Evolutionary conservation across 2,113 vertebrate genomes (phyloP), one percentile per base, ranked within the genome.

Genomic region (Callipepla californica): DNA sequence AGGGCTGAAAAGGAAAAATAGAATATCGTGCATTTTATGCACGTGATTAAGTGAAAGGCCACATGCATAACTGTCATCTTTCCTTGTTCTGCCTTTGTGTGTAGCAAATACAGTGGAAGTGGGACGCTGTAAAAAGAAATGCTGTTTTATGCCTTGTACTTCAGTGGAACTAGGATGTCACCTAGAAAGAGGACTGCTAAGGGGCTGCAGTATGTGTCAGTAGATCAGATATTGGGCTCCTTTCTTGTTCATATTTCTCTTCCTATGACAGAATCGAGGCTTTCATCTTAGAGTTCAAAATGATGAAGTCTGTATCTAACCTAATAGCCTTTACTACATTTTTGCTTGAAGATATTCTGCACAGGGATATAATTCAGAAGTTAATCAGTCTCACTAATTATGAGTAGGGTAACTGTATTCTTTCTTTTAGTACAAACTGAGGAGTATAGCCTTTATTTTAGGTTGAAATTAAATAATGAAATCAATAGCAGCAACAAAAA

Each of bases 271-370:
- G 86, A 14, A 21, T 3, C 2, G 3, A 48, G 55, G 26, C 18
- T 66, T 90, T 85, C 16, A 9, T 69, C 20, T 69, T 20, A 17
- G 40, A 59, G 4, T 44, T 78, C 53, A 22, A 19, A 72, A 48
- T 19, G 17, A 78, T n/a, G 63, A 44, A 69, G 48, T 66, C 87
- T 20, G 5, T 85, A 34, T 69, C 59, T 74, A 61, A 66, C 50
- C 13, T 82, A 80, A 86, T 85, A 70, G 42, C 12, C 20, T 70
- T 16, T 70, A 2, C 40, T 66, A 55, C 58, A 38, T 36, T 53
- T 90, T 80, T 83, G 5, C 65, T 69, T 62, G 73, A 69, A 61
- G 50, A 85, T 40, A 90, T 36, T 85, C 34, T 93, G 74, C 38
- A 77, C 8, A 62, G 30, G 55, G 55, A 77, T 80, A 32, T 69